A percentile compares a stretch with the other conserved stretches of the same genome.
Conservation (phyloP, 64 coral and sea anemone genomes). For the Orbicella faveolata region DNA sequence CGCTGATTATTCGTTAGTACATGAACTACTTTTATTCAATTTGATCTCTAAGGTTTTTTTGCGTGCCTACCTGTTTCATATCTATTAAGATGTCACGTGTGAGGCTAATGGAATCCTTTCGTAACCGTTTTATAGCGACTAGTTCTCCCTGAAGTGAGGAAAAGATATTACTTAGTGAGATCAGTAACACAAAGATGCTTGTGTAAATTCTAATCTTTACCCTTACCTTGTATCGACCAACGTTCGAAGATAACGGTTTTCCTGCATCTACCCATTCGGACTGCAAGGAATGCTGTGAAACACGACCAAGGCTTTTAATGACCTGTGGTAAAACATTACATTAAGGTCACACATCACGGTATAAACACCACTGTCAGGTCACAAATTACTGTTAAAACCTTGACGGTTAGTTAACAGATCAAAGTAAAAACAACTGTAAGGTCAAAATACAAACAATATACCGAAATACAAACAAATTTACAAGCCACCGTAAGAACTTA, state of each 20-base stretch:
- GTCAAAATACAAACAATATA: no score
- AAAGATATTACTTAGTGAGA: not conserved
- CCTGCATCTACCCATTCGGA: conserved; percentile 11
- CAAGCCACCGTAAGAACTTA: no score
- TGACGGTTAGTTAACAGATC: no score
- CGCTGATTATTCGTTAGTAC: no score
- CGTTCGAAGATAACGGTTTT: conserved; percentile 16
- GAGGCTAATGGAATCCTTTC: conserved; percentile 25
- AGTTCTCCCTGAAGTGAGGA: conserved; percentile 54
- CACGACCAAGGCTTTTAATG: not conserved
- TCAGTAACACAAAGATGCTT: no score
- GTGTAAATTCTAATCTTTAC: not conserved
- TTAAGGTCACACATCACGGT: no score
- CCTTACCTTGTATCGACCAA: conserved; percentile 69
- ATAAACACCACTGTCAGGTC: no score
- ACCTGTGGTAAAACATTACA: not conserved
- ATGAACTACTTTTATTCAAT: not conserved
- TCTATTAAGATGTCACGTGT: conserved; percentile 74
- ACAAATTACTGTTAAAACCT: no score
- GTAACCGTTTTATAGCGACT: conserved; percentile 60
- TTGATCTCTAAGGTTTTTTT: not conserved
- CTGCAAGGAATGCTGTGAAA: not conserved
- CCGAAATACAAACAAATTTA: no score
- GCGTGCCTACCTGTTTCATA: conserved; percentile 67
- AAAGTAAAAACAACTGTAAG: no score